Conservation (phyloP, 2,888 invertebrate species). For the Pinctada fucata region DNA sequence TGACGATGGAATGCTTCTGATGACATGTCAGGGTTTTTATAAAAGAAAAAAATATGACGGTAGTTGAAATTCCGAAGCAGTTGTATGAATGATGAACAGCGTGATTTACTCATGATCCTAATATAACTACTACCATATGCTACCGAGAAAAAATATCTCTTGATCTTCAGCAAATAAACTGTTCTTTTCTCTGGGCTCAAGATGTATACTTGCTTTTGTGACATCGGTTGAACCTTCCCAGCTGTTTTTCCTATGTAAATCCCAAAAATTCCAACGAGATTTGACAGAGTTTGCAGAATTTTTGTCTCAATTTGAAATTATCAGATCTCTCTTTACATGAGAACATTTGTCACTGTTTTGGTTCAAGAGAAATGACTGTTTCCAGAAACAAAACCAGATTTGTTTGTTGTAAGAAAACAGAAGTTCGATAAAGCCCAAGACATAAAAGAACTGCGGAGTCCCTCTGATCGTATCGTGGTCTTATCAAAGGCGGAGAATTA, state of each 20-base stretch:
- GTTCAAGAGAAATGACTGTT: not conserved
- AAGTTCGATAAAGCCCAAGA: not conserved
- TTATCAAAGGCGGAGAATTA: not conserved
- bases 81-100: too few relatives aligned
- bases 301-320: slow-evolving; percentile 21
- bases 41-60: too few relatives aligned
- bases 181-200: not conserved
- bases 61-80: too few relatives aligned
- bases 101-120: not conserved
- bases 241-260: slow-evolving; percentile 20
- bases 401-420: not conserved
- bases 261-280: slow-evolving; percentile 24
- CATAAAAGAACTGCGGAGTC: not conserved
- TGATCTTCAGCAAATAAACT: slow-evolving; percentile 29
- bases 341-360: slow-evolving; percentile 20
- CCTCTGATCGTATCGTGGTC: not conserved
- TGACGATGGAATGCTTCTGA: too few relatives aligned
- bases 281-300: slow-evolving; percentile 27
- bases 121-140: slow-evolving; percentile 16
- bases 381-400: not conserved
- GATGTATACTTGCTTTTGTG: slow-evolving; percentile 24
- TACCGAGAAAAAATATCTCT: slow-evolving; percentile 7
- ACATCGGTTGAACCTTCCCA: slow-evolving; percentile 22
- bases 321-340: slow-evolving; percentile 18
- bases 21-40: too few relatives aligned